These are phyloP conservation scores for Aculops lycopersici DNA, from an alignment of 1,140 invertebrate genomes.

Conservation along the genomic window DNA sequence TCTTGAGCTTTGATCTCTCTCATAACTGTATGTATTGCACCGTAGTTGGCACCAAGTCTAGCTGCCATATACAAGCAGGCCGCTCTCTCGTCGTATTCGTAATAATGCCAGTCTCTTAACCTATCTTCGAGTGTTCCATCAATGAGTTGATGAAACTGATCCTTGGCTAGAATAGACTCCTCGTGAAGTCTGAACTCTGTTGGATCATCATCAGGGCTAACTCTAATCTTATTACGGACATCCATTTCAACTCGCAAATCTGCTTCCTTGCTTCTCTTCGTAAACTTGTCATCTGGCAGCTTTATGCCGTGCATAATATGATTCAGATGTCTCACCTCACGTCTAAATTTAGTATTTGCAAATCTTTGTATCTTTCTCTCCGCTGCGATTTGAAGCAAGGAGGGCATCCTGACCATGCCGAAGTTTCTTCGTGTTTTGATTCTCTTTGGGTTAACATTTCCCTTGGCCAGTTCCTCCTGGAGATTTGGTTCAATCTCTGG, in stretches of 20 bases:
- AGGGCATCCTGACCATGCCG: neutral
- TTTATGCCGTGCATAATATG: neutral
- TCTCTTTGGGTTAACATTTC: neutral
- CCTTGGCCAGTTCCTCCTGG: neutral
- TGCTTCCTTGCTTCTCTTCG: neutral
- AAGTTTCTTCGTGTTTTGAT: neutral
- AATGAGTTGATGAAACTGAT: neutral
- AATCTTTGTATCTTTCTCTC: neutral
- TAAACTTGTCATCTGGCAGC: neutral
- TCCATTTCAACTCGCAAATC: neutral
- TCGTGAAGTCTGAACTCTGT: neutral
- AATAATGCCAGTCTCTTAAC: neutral
- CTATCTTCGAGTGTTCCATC: neutral
- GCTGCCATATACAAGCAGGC: conserved; percentile 30
- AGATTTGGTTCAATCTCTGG: neutral
- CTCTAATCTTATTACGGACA: neutral
- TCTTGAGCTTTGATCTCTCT: conserved; percentile 23
- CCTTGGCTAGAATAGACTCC: neutral
- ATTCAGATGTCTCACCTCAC: neutral
- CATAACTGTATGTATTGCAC: conserved; percentile 31
- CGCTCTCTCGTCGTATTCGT: conserved; percentile 24
- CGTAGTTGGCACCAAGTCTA: conserved; percentile 36
- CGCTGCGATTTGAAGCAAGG: neutral
- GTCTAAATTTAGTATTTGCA: neutral
- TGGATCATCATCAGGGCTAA: neutral